Evolutionary conservation across 1,140 invertebrate species (phyloP).

Genomic region (Metaphire vulgaris): DNA sequence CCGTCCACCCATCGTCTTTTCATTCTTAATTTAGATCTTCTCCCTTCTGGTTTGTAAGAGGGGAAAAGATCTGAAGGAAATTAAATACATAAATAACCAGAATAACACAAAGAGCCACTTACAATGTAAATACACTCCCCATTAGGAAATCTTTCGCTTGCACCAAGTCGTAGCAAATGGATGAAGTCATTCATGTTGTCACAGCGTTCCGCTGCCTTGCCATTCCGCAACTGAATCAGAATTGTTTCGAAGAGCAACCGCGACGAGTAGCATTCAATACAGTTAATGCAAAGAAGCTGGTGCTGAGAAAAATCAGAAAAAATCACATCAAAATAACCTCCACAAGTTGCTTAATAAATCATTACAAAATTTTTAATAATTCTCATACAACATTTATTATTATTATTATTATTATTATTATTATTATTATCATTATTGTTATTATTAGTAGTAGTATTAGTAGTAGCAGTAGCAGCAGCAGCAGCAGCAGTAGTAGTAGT

Average conservation of each 20-base stretch:
- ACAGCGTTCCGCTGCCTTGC: constrained; percentile 55
- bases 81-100: constrained; percentile 1
- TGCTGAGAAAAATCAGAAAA: constrained; percentile 44
- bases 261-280: constrained; percentile 69
- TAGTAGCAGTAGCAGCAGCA: no score
- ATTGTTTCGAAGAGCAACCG: constrained; percentile 72
- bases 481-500: no score
- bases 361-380: constrained; percentile 4
- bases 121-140: constrained; percentile 49
- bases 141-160: constrained; percentile 32
- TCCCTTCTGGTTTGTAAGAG: no score
- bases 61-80: no score
- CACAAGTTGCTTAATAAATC: not conserved
- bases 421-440: not conserved
- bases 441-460: no score
- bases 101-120: constrained; percentile 31
- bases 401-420: not conserved
- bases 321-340: constrained; percentile 10
- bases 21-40: no score
- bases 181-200: constrained; percentile 71
- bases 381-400: not conserved
- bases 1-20: no score
- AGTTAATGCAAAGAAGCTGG: constrained; percentile 64
- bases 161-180: constrained; percentile 50
- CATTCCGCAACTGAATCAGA: constrained; percentile 58